phyloP scores from a whole-genome alignment of 35 echinoderm and acorn worm genomes.

The Ophioderma brevispina region DNA sequence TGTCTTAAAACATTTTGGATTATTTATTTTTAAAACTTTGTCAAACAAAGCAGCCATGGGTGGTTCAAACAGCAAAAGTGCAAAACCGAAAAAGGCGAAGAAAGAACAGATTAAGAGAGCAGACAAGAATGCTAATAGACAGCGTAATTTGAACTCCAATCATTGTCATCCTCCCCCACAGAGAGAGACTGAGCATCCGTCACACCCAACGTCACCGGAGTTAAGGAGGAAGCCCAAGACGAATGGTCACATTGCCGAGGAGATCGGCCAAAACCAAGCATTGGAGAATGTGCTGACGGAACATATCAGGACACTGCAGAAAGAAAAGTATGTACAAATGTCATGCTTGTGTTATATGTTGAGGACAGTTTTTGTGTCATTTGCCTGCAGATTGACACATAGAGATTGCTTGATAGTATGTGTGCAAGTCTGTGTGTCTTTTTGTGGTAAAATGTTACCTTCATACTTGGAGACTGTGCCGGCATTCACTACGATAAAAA shows the following conservation, averaged over 20 bases:
- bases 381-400: too few relatives aligned
- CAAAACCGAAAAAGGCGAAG: neutral
- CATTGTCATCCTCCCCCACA: neutral
- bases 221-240: neutral
- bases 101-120: neutral
- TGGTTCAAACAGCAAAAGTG: neutral
- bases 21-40: too few relatives aligned
- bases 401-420: too few relatives aligned
- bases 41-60: too few relatives aligned
- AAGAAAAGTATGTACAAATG: slow-evolving; percentile 83
- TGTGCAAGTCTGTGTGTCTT: too few relatives aligned
- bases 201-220: neutral
- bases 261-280: slow-evolving; percentile 51
- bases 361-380: too few relatives aligned
- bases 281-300: slow-evolving; percentile 62
- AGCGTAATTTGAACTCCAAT: neutral
- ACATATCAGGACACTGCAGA: slow-evolving; percentile 76
- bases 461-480: too few relatives aligned
- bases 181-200: slow-evolving; percentile 22
- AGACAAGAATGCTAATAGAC: neutral
- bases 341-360: too few relatives aligned
- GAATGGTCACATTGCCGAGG: neutral
- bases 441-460: too few relatives aligned
- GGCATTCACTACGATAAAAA: too few relatives aligned
- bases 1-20: too few relatives aligned